Evolutionary conservation across 2,888 invertebrate genomes (phyloP).

Genomic region (Chalcosyrphus nemorum): DNA sequence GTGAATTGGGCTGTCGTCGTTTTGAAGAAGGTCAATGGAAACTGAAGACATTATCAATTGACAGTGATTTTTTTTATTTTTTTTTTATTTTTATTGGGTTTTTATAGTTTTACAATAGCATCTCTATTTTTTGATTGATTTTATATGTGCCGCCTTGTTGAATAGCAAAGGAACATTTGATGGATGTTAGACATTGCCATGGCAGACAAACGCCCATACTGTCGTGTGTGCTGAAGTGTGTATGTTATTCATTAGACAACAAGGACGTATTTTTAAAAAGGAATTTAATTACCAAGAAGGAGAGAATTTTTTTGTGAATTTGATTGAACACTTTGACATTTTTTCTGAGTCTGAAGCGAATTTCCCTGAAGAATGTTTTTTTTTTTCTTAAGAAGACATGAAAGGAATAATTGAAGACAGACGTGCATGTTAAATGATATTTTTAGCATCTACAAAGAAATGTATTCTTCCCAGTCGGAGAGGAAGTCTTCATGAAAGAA

Average conservation of each 20-base stretch:
- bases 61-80: neutral
- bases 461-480: too few relatives aligned
- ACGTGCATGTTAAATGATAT: too few relatives aligned
- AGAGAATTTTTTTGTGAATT: neutral
- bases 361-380: too few relatives aligned
- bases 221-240: constrained; percentile 7
- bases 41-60: neutral
- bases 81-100: too few relatives aligned
- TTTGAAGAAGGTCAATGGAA: neutral
- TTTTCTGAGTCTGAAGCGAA: neutral
- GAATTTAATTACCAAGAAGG: constrained; percentile 16
- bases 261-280: neutral
- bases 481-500: too few relatives aligned
- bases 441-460: too few relatives aligned
- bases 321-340: constrained; percentile 5
- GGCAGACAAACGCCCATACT: neutral
- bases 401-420: too few relatives aligned
- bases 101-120: neutral
- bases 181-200: neutral
- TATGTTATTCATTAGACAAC: neutral
- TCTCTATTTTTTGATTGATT: neutral
- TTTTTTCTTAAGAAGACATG: too few relatives aligned
- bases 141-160: neutral
- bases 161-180: neutral
- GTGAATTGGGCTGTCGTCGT: neutral